Base-by-base conservation (phyloP, 2,888 invertebrate species). In the Mystacides longicornis region DNA sequence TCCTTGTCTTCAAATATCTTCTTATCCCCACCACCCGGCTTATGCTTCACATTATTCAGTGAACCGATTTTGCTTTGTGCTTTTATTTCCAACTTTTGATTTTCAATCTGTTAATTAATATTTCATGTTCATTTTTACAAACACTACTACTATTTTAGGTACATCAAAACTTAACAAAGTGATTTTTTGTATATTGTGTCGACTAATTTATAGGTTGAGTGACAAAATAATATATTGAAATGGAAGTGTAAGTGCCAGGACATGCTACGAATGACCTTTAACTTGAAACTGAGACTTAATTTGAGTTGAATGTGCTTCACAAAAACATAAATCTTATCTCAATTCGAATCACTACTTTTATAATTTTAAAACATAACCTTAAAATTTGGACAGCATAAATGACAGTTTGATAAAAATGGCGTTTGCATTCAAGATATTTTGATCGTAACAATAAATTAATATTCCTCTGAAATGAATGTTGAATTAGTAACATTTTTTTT, bases 1-100 rank as follows among this genome's bases (percentile, higher is more conserved):
- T 89, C 89, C 77, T 89, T 91, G 75, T 93, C 93, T 70, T 93
- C 90, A 72, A 92, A 93, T 68, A 93, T 93, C 79, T 93, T 94
- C 75, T 90, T 88, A 64, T 93, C 91, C 49, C 95, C 95, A 60
- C 95, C 95, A 65, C 93, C 90, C 56, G 95, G 93, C 77, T 82
- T 89, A 79, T 95, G 88, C 71, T 87, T 89, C 64, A 93, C 83
- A 75, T 93, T 93, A 73, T 93, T 91, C 80, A 92, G 69, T 55
- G 93, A 93, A 65, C 93, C 93, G 64, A 95, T 81, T 77, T 93
- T 93, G 75, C 94, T 92, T 74, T 89, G 85, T 63, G 89, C 94
- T 77, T 93, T 93, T 76, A 94, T 85, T 67, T 93, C 92, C 75
- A 94, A 73, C 76, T 93, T 93, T 78, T 89, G 89, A 66, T 84